phyloP scores from a whole-genome alignment of 2,113 vertebrate species.

The Xyliphius kryptos region DNA sequence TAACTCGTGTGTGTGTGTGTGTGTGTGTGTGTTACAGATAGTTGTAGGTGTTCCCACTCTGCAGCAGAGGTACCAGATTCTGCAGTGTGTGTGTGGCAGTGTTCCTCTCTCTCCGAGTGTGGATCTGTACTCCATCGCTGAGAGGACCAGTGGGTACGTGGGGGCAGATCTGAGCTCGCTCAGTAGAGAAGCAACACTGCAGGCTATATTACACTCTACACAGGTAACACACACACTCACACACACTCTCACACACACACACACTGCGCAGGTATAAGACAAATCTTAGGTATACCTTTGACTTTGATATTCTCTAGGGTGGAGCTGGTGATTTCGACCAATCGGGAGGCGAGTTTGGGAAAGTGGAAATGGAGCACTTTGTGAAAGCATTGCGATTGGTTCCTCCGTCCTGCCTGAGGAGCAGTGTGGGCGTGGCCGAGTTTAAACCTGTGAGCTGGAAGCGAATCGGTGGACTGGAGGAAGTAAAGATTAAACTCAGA shows the following conservation, averaged over 20 bases:
- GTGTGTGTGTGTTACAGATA: conserved; percentile 58
- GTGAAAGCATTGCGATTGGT: conserved; percentile 76
- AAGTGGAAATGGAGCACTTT: conserved; percentile 70
- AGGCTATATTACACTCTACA: conserved; percentile 63
- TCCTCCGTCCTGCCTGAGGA: conserved; percentile 78
- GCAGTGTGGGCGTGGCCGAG: conserved; percentile 73
- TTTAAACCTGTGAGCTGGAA: conserved; percentile 78
- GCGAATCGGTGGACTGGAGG: conserved; percentile 87
- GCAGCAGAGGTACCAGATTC: conserved; percentile 75
- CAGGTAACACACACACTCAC: conserved; percentile 58
- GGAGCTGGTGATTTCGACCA: conserved; percentile 27
- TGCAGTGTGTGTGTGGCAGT: conserved; percentile 68
- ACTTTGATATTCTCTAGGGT: conserved; percentile 60
- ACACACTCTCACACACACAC: background rate
- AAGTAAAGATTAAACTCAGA: conserved; percentile 82
- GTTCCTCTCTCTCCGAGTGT: conserved; percentile 71
- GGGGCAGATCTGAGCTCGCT: conserved; percentile 88
- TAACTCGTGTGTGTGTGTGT: background rate
- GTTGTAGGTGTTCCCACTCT: conserved; percentile 80
- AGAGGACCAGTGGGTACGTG: conserved; percentile 81
- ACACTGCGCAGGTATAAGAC: background rate
- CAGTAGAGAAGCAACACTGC: conserved; percentile 85
- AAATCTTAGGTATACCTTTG: too few species aligned
- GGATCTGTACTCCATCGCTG: conserved; percentile 70
- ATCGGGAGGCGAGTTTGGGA: conserved; percentile 48